Base-by-base conservation (phyloP, 2,113 vertebrate genomes). In the Plotosus lineatus region DNA sequence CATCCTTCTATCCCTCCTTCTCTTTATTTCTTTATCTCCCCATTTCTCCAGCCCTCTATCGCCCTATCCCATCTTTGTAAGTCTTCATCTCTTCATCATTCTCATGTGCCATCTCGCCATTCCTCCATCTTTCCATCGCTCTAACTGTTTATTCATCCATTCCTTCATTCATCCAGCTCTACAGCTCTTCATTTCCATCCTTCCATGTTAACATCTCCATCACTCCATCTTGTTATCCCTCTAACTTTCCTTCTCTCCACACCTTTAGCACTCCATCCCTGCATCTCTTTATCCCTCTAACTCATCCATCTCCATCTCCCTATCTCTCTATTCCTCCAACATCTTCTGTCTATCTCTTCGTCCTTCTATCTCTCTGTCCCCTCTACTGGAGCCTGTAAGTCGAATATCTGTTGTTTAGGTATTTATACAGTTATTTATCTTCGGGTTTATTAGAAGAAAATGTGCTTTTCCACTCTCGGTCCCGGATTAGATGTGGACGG, bases 141-240 rank as follows among this genome's bases (percentile, higher is more conserved):
- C n/a, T n/a, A n/a, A n/a, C n/a, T n/a, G n/a, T n/a, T n/a, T n/a
- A n/a, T n/a, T n/a, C n/a, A n/a, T n/a, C n/a, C n/a, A n/a, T n/a
- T n/a, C n/a, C n/a, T n/a, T n/a, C n/a, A n/a, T n/a, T n/a, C n/a
- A n/a, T n/a, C n/a, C n/a, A n/a, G n/a, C n/a, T n/a, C n/a, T n/a
- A n/a, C n/a, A n/a, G n/a, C n/a, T n/a, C n/a, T n/a, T n/a, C n/a
- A n/a, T n/a, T n/a, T n/a, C n/a, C n/a, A n/a, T n/a, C n/a, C n/a
- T n/a, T n/a, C n/a, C n/a, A n/a, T 44, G 31, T 72, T 48, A 74
- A 74, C 14, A 51, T 36, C 46, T 53, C 71, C 33, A 21, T 74
- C 71, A 36, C 38, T 46, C 10, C 21, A 36, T 58, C 51, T 19
- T 17, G n/a, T 17, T 53, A 40, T 11, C 50, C 31, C 5, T 55